phyloP scores from a whole-genome alignment of 2,113 vertebrate species.

The Vulpes vulpes region DNA sequence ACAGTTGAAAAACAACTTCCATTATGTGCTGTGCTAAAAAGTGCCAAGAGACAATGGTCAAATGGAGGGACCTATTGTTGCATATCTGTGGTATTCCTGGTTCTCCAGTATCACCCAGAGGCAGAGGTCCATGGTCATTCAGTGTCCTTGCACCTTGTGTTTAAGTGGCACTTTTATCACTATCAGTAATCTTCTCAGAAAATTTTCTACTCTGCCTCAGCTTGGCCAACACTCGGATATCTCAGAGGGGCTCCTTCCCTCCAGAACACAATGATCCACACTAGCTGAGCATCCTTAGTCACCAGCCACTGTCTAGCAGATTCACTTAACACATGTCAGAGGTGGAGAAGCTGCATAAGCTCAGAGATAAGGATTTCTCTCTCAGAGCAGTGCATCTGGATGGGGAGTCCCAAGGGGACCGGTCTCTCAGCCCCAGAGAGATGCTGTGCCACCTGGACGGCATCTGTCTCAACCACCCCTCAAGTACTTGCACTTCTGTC shows the following conservation, averaged over 20 bases:
- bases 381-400: background rate
- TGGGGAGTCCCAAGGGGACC: background rate
- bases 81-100: background rate
- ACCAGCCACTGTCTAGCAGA: background rate
- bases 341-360: background rate
- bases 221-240: background rate
- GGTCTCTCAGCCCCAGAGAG: no score
- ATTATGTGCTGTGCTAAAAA: background rate
- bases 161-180: no score
- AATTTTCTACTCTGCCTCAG: background rate
- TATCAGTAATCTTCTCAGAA: background rate
- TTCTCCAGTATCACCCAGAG: background rate
- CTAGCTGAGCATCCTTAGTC: background rate
- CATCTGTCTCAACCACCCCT: background rate
- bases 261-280: background rate
- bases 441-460: no score
- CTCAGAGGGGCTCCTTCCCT: background rate
- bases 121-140: background rate
- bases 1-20: background rate
- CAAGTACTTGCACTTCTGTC: constrained; percentile 12
- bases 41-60: background rate
- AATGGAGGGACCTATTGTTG: background rate
- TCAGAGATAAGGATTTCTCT: background rate
- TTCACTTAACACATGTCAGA: background rate
- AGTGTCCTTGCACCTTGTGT: background rate